Conservation (phyloP, 2,888 invertebrate species). For the Phalera bucephala region DNA sequence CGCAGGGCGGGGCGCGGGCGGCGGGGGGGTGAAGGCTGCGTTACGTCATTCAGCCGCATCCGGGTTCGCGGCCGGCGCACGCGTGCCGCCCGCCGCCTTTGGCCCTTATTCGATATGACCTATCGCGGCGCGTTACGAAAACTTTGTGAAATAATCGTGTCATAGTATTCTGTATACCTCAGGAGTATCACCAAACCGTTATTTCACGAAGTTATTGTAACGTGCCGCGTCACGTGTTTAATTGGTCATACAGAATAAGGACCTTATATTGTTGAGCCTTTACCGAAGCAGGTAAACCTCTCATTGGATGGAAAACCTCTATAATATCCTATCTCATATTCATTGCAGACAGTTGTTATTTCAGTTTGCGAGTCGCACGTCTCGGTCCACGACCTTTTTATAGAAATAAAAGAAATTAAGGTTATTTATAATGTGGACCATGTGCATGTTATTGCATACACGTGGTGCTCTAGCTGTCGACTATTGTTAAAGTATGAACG, state of each 20-base stretch:
- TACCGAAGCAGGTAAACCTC: slow-evolving; percentile 21
- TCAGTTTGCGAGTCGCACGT: background rate
- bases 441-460: background rate
- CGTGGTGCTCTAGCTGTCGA: background rate
- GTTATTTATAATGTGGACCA: background rate
- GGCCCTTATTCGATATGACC: slow-evolving; percentile 41
- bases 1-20: slow-evolving; percentile 23
- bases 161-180: too few species aligned
- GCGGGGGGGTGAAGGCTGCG: slow-evolving; percentile 57
- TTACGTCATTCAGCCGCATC: slow-evolving; percentile 76
- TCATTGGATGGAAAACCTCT: slow-evolving; percentile 2
- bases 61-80: slow-evolving; percentile 79
- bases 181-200: too few species aligned
- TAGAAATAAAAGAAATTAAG: background rate
- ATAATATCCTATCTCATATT: background rate
- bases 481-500: background rate
- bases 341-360: background rate
- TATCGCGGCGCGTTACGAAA: too few species aligned
- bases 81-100: slow-evolving; percentile 56
- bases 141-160: too few species aligned
- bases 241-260: too few species aligned
- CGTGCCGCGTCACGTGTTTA: too few species aligned
- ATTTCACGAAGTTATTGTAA: too few species aligned
- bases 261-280: too few species aligned
- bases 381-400: background rate